Base-by-base conservation (phyloP, 2,113 vertebrate genomes). In the Choloepus hoffmanni region DNA sequence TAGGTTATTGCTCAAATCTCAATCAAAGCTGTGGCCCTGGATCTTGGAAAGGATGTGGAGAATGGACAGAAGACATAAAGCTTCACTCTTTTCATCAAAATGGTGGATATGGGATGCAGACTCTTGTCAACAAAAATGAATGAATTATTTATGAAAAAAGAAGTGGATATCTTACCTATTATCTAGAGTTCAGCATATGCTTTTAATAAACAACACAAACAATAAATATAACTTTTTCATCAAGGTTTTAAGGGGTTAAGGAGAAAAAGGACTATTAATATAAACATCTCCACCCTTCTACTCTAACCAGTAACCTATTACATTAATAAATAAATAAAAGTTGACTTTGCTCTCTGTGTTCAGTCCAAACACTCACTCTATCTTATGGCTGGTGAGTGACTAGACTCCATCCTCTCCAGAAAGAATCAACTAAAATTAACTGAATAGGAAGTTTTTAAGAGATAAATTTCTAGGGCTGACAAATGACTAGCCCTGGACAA, bases 391-490 rank as follows among this genome's bases (percentile, higher is more conserved):
- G 10, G 70, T 55, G 94, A 95, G 74, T 84, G 65, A 36, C 50
- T 94, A 79, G 36, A 78, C 82, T 84, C 45, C 43, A 87, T 73
- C 24, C 81, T 83, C 60, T 36, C 13, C 6, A 0, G 7, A 50
- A 43, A 90, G 78, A 90, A 89, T 21, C 60, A 85, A 86, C 82
- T 85, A 5, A 15, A 88, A 45, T 89, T 92, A 92, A 95, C 84
- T 79, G 70, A 30, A 62, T 73, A 94, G 95, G 96, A 97, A 95
- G 89, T 96, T 96, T 96, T 95, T 67, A 94, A 94, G 43, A 96
- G 90, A 97, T 88, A 95, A 90, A 90, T 85, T 70, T 95, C 62
- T n/a, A 88, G 23, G 43, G 36, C 78, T 95, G 79, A 94, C 90
- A 94, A 96, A 90, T 28, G 90, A 81, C 85, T 72, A 74, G 72